phyloP scores from a whole-genome alignment of 2,113 vertebrate genomes.

The Odocoileus hemionus region DNA sequence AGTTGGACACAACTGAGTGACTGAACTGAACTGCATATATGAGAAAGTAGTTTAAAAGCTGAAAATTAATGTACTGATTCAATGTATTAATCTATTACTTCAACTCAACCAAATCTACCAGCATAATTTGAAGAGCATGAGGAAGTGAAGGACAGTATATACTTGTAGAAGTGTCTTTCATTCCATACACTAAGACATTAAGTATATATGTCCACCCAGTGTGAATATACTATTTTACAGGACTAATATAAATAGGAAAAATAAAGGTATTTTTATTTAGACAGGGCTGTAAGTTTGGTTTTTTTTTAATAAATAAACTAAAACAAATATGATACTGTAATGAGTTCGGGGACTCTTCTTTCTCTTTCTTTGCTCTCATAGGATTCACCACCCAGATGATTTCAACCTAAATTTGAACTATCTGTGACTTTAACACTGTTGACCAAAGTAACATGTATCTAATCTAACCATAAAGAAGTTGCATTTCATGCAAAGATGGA shows the following conservation, averaged over 20 bases:
- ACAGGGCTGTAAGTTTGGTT: neutral
- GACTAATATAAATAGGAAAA: neutral
- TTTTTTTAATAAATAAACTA: neutral
- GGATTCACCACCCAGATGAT: neutral
- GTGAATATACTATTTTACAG: neutral
- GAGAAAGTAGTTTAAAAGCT: neutral
- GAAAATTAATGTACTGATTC: neutral
- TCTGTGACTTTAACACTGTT: neutral
- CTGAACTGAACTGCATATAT: neutral
- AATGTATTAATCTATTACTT: neutral
- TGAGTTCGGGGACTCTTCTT: neutral
- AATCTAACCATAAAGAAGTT: neutral
- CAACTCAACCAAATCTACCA: neutral
- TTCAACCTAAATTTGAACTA: neutral
- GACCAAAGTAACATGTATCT: neutral
- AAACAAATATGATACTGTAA: neutral
- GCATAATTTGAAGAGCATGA: neutral
- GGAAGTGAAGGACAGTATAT: neutral
- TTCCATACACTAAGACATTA: neutral
- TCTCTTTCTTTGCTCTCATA: neutral
- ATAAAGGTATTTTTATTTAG: neutral
- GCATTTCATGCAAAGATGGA: neutral
- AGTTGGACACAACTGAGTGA: neutral
- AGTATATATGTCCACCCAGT: neutral
- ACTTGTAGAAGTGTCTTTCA: neutral